Evolutionary conservation across 1,140 invertebrate species (phyloP), one percentile per base, ranked within the genome.

Genomic region (Thaumatotibia leucotreta): DNA sequence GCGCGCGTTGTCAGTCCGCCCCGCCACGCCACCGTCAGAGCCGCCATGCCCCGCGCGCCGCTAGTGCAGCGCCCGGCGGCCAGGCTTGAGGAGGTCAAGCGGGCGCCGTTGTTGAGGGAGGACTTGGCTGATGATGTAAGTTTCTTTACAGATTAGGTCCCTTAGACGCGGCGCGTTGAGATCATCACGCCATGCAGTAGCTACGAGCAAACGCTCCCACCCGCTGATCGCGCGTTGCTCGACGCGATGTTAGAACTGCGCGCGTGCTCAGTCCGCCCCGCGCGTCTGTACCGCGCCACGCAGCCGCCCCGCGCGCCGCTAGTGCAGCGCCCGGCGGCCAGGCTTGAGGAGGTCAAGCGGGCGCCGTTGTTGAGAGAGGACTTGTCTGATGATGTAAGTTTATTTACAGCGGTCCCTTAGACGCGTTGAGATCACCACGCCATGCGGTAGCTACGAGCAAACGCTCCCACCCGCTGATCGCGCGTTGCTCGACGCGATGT

Each of bases 131-230:
- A n/a, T n/a, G n/a, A n/a, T n/a, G n/a, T n/a, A n/a, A n/a, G n/a
- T n/a, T n/a, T n/a, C n/a, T n/a, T n/a, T n/a, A n/a, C n/a, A n/a
- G n/a, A n/a, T n/a, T n/a, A n/a, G n/a, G n/a, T n/a, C n/a, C n/a
- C n/a, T n/a, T n/a, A n/a, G n/a, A n/a, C 86, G 8, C 83, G 89
- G 3, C 86, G 93, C 1, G 93, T 97, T 24, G 92, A 96, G 6
- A 93, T 97, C 35, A 93, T n/a, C n/a, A n/a, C n/a, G n/a, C n/a
- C 97, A 0, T 96, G 97, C 69, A 97, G 97, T 86, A 97, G 97
- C 10, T 95, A 97, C 74, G 97, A 98, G 81, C 94, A 95, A 71
- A 94, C 94, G 0, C 84, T 97, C 49, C 91, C 92, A 0, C 86
- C 91, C 0, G 91, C 92, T 0, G 94, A 96, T 66, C 93, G 94